Base-by-base conservation (phyloP, 1,140 invertebrate genomes). In the Anastatus disparis region DNA sequence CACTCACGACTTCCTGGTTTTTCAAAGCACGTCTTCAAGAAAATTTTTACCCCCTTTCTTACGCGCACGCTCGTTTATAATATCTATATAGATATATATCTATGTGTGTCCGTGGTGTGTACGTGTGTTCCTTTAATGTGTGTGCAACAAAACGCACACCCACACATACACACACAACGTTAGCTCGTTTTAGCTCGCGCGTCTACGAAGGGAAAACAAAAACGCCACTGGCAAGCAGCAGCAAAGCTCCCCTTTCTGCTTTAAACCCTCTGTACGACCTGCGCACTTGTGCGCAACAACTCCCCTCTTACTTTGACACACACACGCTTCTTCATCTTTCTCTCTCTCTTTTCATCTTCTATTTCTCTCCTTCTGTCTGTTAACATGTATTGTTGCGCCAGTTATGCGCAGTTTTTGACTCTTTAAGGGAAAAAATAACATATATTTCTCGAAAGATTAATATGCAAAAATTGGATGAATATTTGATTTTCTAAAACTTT, bases 271-370 rank as follows among this genome's bases (percentile, higher is more conserved):
- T 71, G 75, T 71, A 44, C 63, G 42, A 55, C 48, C 59, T 67
- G 70, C 62, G 66, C 31, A 72, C n/a, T n/a, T n/a, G n/a, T n/a
- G n/a, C 71, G 72, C 62, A 70, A 72, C 73, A 67, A 56, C 68
- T 42, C 55, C 50, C 40, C 20, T 17, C 22, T 8, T 2, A 13
- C 0, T 17, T 7, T 0, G 20, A 3, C 6, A 0, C 20, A 15
- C 56, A 15, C 2, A 42, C 38, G 4, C 56, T 13, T 13, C 20
- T 2, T 2, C 29, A 7, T 13, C 0, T 24, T 22, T 22, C 3
- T 1, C 20, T 29, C 40, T 15, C 20, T 29, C n/a, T 29, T 8
- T 15, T 15, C 15, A 6, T 13, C 26, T n/a, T n/a, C 22, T 27
- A 9, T 15, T 13, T 6, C 13, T 9, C 52, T 26, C 2, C 52